Evolutionary conservation across 2,888 invertebrate genomes (phyloP).

Genomic region (Amblyteles armatorius): DNA sequence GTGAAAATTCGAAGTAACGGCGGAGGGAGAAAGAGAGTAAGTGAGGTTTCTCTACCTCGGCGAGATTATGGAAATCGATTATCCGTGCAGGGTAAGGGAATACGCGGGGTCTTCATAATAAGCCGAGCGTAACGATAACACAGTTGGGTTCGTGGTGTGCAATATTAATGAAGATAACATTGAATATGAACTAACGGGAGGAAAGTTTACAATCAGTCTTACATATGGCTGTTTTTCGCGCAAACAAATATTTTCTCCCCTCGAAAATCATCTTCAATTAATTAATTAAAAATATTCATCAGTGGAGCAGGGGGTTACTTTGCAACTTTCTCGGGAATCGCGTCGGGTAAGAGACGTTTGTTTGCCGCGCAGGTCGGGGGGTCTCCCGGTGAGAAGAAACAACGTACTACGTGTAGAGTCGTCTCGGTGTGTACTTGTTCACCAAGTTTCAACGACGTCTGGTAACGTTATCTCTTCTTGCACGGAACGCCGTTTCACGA

Average conservation of each 20-base stretch:
- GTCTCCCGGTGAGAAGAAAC: not conserved
- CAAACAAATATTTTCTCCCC: too few species aligned
- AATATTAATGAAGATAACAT: constrained; percentile 27
- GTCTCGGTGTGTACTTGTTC: constrained; percentile 11
- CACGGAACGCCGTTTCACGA: not conserved
- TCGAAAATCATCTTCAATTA: not conserved
- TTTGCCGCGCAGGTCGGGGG: not conserved
- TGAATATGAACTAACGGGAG: constrained; percentile 35
- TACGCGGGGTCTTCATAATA: constrained; percentile 24
- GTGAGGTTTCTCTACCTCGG: not conserved
- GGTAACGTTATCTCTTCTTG: constrained; percentile 17
- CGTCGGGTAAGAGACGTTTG: not conserved
- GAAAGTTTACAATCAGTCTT: not conserved
- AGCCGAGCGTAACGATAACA: constrained; percentile 28
- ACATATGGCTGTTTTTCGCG: too few species aligned
- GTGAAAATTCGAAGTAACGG: constrained; percentile 37
- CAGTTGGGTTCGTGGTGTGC: not conserved
- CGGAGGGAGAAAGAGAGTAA: not conserved
- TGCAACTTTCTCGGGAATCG: not conserved
- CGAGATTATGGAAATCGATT: constrained; percentile 34
- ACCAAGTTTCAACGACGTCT: constrained; percentile 20
- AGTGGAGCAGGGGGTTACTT: too few species aligned
- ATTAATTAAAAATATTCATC: too few species aligned
- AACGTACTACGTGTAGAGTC: not conserved
- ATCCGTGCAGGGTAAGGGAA: constrained; percentile 9